Conservation (phyloP, 2,113 vertebrate genomes). For the Oncorhynchus nerka region DNA sequence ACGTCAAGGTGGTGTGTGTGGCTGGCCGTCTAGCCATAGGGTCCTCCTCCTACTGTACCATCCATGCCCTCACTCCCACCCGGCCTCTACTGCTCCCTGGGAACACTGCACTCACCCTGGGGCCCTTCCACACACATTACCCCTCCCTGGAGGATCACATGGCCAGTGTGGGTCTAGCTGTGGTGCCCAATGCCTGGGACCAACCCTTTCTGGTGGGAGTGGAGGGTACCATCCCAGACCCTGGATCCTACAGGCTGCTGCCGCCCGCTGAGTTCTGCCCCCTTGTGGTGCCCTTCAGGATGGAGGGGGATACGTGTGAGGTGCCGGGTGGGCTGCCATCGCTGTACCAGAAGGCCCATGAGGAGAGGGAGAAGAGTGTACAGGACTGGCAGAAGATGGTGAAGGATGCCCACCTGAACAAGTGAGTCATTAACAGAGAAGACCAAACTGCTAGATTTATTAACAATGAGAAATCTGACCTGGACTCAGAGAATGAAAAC, state of each 20-base stretch:
- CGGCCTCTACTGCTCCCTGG: conserved; percentile 87
- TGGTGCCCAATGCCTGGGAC: conserved; percentile 91
- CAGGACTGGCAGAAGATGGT: conserved; percentile 88
- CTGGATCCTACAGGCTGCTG: conserved; percentile 76
- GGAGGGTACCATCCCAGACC: conserved; percentile 66
- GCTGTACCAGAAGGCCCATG: conserved; percentile 78
- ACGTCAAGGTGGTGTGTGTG: conserved; percentile 80
- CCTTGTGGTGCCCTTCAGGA: conserved; percentile 88
- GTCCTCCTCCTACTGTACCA: conserved; percentile 76
- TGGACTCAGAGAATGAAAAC: neutral
- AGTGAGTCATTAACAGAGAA: conserved; percentile 70
- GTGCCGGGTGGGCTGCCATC: conserved; percentile 85
- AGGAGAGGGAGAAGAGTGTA: conserved; percentile 79
- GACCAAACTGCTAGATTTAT: neutral
- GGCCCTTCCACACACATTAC: conserved; percentile 92
- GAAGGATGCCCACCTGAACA: conserved; percentile 83
- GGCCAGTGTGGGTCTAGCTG: conserved; percentile 89
- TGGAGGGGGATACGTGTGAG: conserved; percentile 93
- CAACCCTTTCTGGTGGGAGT: conserved; percentile 80
- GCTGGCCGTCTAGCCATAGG: conserved; percentile 80
- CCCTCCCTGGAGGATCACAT: conserved; percentile 96
- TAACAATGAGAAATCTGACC: neutral
- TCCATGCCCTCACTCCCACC: conserved; percentile 85
- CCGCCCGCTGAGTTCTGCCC: conserved; percentile 80
- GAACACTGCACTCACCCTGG: conserved; percentile 82